Base-by-base conservation (phyloP, 2,797 vertebrate genomes). In the Pempheris klunzingeri region DNA sequence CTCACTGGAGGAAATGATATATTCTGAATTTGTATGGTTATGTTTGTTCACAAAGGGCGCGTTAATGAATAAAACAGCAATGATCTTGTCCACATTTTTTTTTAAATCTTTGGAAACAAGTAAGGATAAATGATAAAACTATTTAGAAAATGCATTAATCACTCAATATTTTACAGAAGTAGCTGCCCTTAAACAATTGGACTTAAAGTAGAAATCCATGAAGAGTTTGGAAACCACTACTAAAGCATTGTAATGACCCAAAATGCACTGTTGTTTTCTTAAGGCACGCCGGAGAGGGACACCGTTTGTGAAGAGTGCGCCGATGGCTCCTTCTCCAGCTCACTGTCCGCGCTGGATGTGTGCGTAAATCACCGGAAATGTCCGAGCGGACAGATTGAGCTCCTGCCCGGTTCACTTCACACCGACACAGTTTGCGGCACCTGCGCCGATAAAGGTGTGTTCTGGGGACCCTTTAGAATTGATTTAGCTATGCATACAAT, bases 221-320 rank as follows among this genome's bases (percentile, higher is more conserved):
- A 54, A 26, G 17, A 11, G 22, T 6, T 5, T 30, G 18, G 32
- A 28, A 61, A 30, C 34, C n/a, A n/a, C n/a, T n/a, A n/a, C n/a
- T 24, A 9, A 43, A 57, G 44, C 59, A 28, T 0, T 4, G 0
- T 13, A 32, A 17, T 69, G 20, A 76, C 9, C 11, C 13, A 1
- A 20, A 14, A 38, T 17, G 13, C 17, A 20, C 30, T 38, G 3
- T 8, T 12, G 14, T 71, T 52, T 13, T 30, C 13, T 63, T 12
- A 32, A 96, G 95, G 95, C 39, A 94, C 93, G 1, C n/a, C 58
- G 7, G 11, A 77, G 1, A 66, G 0, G 0, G n/a, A 95, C 80
- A 95, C 94, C 0, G 72, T 85, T 18, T 96, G 95, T 87, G 61
- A 82, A 66, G 71, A 2, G 24, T 95, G 95, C 58, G 3, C 72